Evolutionary conservation across 2,113 vertebrate genomes (phyloP).

Genomic region (Xiphophorus hellerii): DNA sequence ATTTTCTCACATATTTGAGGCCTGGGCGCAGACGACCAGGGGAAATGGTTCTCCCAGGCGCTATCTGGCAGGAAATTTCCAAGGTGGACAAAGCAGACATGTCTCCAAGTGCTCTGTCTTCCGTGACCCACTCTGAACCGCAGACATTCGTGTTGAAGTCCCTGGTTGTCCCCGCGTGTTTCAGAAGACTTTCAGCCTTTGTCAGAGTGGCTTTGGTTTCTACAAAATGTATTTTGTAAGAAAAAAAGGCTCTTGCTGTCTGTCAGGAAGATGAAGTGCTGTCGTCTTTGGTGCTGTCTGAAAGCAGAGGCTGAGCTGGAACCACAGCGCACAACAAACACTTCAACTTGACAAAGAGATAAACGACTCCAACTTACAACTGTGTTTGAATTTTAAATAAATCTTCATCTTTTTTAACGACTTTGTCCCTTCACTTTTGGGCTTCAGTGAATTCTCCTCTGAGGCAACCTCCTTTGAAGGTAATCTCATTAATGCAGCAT

Average conservation of each 20-base stretch:
- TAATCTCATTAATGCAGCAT: neutral
- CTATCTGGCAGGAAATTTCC: constrained; percentile 61
- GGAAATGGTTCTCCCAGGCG: constrained; percentile 64
- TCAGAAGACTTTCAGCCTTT: constrained; percentile 16
- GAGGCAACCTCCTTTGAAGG: neutral
- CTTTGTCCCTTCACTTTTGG: neutral
- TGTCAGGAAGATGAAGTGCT: neutral
- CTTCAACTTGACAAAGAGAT: constrained; percentile 14
- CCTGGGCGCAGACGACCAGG: constrained; percentile 50
- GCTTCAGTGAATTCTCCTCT: neutral
- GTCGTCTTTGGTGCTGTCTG: constrained; percentile 16
- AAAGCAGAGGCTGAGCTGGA: constrained; percentile 8
- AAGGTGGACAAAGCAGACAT: constrained; percentile 69
- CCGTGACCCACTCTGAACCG: constrained; percentile 37
- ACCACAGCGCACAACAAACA: constrained; percentile 6
- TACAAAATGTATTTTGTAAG: constrained; percentile 7
- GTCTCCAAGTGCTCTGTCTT: constrained; percentile 48
- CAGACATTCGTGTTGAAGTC: constrained; percentile 44
- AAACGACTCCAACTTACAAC: neutral
- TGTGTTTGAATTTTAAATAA: neutral
- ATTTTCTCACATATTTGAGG: constrained; percentile 78
- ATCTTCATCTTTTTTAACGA: neutral
- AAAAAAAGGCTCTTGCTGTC: neutral
- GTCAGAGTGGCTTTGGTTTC: neutral
- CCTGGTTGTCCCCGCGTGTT: constrained; percentile 35